phyloP scores from a whole-genome alignment of 1,140 invertebrate species.

The Copidosoma floridanum region DNA sequence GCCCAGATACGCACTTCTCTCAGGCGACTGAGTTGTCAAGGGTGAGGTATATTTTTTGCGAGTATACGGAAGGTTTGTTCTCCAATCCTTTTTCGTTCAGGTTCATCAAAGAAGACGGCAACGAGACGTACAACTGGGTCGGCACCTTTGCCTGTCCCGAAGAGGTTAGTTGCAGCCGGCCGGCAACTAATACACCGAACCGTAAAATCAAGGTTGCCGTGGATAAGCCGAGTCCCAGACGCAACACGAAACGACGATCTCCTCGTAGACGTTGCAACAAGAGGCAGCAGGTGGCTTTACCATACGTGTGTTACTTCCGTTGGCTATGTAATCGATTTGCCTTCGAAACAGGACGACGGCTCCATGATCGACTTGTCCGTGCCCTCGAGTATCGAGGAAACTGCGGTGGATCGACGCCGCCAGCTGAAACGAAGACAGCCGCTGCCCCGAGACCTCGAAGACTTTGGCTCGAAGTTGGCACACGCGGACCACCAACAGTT shows the following conservation, averaged over 20 bases:
- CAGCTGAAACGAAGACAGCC: too few species aligned
- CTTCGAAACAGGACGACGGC: background rate
- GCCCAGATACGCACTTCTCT: conserved; percentile 40
- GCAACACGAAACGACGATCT: background rate
- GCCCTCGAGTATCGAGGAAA: background rate
- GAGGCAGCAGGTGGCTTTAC: too few species aligned
- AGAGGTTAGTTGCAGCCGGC: too few species aligned
- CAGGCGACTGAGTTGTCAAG: conserved; percentile 36
- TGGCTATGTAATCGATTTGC: background rate
- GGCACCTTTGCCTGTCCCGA: conserved; percentile 8
- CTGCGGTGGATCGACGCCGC: too few species aligned
- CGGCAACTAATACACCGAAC: too few species aligned
- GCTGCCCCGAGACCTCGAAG: too few species aligned
- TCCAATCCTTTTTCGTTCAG: background rate
- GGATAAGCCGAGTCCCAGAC: background rate
- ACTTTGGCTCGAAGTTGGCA: too few species aligned
- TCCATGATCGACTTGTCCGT: background rate
- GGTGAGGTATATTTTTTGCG: conserved; percentile 30
- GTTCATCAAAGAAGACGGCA: background rate
- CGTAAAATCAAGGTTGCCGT: too few species aligned
- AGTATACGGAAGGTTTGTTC: background rate
- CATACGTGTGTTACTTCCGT: background rate
- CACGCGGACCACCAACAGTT: too few species aligned
- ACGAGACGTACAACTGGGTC: background rate
- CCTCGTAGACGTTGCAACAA: background rate